Percentiles rank a stretch among this genome's conserved stretches.
Conservation (phyloP, 1,140 invertebrate species). For the Ostrea denselamellosa region DNA sequence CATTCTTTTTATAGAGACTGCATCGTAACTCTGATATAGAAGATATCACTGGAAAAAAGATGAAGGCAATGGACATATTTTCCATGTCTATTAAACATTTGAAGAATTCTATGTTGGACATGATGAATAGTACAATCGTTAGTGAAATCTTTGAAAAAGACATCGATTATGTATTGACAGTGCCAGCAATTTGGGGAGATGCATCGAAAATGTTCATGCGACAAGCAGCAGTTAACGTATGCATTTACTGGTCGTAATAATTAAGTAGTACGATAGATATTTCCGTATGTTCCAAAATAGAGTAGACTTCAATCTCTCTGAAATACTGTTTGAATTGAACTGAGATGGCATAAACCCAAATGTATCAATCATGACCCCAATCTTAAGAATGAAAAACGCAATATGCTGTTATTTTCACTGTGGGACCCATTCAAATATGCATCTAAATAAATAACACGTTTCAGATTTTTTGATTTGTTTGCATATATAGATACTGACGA, state of each 20-base stretch:
- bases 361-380: too few relatives aligned
- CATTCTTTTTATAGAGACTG: neutral
- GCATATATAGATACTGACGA: too few relatives aligned
- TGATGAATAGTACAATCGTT: neutral
- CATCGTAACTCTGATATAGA: neutral
- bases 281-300: neutral
- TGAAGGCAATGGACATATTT: neutral
- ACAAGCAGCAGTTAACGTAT: neutral
- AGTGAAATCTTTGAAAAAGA: neutral
- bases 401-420: too few relatives aligned
- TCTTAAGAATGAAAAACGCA: too few relatives aligned
- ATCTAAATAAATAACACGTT: too few relatives aligned
- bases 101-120: neutral
- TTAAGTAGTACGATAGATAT: neutral
- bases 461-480: too few relatives aligned
- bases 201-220: neutral
- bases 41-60: neutral
- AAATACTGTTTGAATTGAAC: too few relatives aligned
- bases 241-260: neutral
- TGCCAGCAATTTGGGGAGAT: conserved; percentile 2
- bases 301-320: too few relatives aligned
- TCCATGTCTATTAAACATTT: neutral
- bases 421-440: too few relatives aligned
- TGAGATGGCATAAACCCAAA: too few relatives aligned
- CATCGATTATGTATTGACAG: neutral